Base-by-base conservation (phyloP, 2,113 vertebrate genomes). In the Planiliza haematocheilus region DNA sequence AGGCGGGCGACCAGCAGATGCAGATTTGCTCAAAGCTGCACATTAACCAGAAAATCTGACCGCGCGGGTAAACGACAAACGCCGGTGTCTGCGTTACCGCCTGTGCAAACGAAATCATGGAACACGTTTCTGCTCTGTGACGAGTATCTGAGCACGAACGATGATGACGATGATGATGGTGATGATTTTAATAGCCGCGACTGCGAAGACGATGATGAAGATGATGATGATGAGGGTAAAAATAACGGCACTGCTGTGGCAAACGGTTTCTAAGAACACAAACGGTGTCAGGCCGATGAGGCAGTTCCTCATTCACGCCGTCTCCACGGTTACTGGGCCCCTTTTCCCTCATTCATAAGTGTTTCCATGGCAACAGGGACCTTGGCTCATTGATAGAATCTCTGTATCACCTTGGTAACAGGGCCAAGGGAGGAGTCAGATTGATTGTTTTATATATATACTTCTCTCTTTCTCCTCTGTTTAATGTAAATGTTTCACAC, bases 371-470 rank as follows among this genome's bases (percentile, higher is more conserved):
- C 84, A 94, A 97, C 93, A 76, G 84, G 88, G 82, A 90, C 93
- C 90, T 91, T 82, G 86, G 90, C 89, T 95, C 96, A 96, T 96
- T 96, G 95, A 97, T 95, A 95, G 88, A 95, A 93, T 95, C 94
- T 90, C 82, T 84, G 88, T 81, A 93, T 93, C 90, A 81, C 91
- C 78, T 79, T 82, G 75, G 87, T 82, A 86, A 91, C 92, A 87
- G 88, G 70, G 79, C 90, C 86, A 83, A 79, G 84, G 86, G 92
- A 86, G 86, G 83, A 90, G 91, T 77, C 69, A 86, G 82, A 89
- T 87, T 90, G 81, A 90, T 93, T 89, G 80, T 86, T 84, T 88
- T 81, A n/a, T n/a, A n/a, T n/a, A n/a, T n/a, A n/a, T 73, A 79
- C 64, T 50, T 13, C 61, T 17, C 37, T 24, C 38, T 6, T 1